These are phyloP conservation scores for Nipponacmea schrenckii DNA, from an alignment of 2,888 invertebrate species.

Conservation along the genomic window DNA sequence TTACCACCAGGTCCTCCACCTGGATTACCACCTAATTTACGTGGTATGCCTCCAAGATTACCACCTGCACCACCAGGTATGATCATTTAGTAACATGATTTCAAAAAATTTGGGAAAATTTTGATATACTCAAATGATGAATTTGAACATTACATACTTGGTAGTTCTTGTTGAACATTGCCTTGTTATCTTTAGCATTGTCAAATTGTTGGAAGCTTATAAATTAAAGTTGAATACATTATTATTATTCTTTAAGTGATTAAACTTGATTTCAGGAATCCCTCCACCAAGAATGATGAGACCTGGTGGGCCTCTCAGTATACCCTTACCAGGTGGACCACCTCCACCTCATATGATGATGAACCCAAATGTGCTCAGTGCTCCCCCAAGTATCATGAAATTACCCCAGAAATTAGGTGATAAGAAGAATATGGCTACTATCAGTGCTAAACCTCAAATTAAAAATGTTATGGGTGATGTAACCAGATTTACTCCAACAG, in stretches of 20 bases:
- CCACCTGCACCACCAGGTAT: slow-evolving; percentile 74
- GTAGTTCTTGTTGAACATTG: not conserved
- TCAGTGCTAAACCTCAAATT: slow-evolving; percentile 96
- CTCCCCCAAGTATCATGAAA: slow-evolving; percentile 84
- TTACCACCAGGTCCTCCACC: slow-evolving; percentile 66
- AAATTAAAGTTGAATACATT: too few species aligned
- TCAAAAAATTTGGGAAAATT: not conserved
- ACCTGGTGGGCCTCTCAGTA: slow-evolving; percentile 35
- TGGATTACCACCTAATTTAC: slow-evolving; percentile 60
- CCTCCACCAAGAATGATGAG: slow-evolving; percentile 61
- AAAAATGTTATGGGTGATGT: slow-evolving; percentile 77
- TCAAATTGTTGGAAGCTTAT: too few species aligned
- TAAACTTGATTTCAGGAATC: slow-evolving; percentile 40
- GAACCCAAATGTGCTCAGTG: slow-evolving; percentile 80
- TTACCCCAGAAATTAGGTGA: slow-evolving; percentile 68
- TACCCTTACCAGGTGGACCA: slow-evolving; percentile 36
- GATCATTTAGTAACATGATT: not conserved
- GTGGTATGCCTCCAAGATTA: slow-evolving; percentile 68
- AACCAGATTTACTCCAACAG: slow-evolving; percentile 93
- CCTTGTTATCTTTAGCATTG: too few species aligned
- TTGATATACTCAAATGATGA: not conserved
- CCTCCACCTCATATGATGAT: slow-evolving; percentile 45
- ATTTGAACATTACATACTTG: not conserved
- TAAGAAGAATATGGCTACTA: slow-evolving; percentile 75
- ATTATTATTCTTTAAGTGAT: not conserved